These are phyloP conservation scores for Fragum whitleyi DNA, from an alignment of 2,888 invertebrate species.

Conservation along the genomic window DNA sequence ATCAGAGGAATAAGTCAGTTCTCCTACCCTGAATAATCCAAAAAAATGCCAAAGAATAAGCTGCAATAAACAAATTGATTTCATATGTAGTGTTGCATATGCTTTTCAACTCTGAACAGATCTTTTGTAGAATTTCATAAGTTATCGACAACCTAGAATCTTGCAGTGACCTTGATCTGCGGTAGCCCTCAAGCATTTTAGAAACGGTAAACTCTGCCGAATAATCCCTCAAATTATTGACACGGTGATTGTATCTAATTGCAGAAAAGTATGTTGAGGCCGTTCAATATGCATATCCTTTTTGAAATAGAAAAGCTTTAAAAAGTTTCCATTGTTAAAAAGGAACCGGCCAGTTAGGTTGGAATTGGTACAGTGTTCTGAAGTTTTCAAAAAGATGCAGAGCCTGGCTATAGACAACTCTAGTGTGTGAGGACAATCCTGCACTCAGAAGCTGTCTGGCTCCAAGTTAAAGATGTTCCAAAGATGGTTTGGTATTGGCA, in stretches of 20 bases:
- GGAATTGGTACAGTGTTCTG: not conserved
- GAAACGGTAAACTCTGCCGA: not conserved
- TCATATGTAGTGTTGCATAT: slow-evolving; percentile 25
- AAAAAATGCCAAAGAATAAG: slow-evolving; percentile 10
- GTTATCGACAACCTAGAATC: slow-evolving; percentile 19
- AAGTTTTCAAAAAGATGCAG: slow-evolving; percentile 15
- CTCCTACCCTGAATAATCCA: slow-evolving; percentile 14
- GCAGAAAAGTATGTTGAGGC: slow-evolving; percentile 25
- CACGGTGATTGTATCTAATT: slow-evolving; percentile 6
- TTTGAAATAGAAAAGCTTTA: slow-evolving; percentile 13
- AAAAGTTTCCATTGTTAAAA: slow-evolving; percentile 16
- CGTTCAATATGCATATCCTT: slow-evolving; percentile 22
- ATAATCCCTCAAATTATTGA: not conserved
- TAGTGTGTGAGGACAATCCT: slow-evolving; percentile 15
- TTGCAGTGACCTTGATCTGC: not conserved
- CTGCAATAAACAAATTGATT: not conserved
- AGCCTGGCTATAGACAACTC: slow-evolving; percentile 17
- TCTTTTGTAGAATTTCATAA: not conserved
- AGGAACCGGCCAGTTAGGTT: slow-evolving; percentile 10
- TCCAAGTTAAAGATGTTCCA: slow-evolving; percentile 41
- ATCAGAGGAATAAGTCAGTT: not conserved
- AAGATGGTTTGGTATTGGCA: slow-evolving; percentile 34
- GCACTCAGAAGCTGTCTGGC: slow-evolving; percentile 27
- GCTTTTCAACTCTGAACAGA: not conserved
- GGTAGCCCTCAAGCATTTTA: slow-evolving; percentile 23